These are phyloP conservation scores for Drosophila eugracilis DNA, from an alignment of 1,140 invertebrate species.

Conservation along the genomic window DNA sequence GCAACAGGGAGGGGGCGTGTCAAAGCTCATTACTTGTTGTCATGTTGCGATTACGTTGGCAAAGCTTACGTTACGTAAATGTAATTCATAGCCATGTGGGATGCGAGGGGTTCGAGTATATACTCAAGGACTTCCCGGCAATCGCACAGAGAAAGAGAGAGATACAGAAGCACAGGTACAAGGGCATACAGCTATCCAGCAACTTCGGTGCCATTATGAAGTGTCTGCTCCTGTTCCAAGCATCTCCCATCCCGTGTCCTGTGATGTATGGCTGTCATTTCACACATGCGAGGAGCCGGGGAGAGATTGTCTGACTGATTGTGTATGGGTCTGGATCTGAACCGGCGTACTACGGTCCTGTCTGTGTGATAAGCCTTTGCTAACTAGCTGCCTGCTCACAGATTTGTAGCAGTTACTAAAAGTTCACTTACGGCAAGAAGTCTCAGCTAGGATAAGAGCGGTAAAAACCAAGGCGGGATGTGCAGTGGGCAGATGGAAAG, in stretches of 20 bases:
- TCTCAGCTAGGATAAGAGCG: conserved; percentile 22
- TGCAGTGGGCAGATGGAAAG: neutral
- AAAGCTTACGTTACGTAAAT: conserved; percentile 69
- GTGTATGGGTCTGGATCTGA: conserved; percentile 10
- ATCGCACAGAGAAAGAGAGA: no score
- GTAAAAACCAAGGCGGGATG: conserved; percentile 1
- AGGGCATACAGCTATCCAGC: conserved; percentile 2
- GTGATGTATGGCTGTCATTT: conserved; percentile 64
- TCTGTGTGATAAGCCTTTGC: conserved; percentile 45
- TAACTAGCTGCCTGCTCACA: conserved; percentile 60
- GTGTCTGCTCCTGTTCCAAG: conserved; percentile 47
- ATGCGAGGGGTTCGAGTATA: neutral
- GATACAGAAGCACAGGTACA: no score
- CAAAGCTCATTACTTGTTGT: conserved; percentile 71
- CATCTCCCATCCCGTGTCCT: conserved; percentile 15
- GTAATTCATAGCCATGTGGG: conserved; percentile 57
- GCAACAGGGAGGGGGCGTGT: conserved; percentile 9
- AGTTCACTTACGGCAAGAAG: conserved; percentile 43
- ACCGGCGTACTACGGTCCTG: no score
- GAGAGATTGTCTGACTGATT: conserved; percentile 48
- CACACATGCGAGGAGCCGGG: conserved; percentile 33
- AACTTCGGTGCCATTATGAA: conserved; percentile 64
- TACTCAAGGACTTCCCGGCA: conserved; percentile 2
- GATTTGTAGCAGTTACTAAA: conserved; percentile 59
- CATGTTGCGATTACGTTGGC: conserved; percentile 67